Evolutionary conservation across 2,888 invertebrate species (phyloP).

Genomic region (Dioctria linearis): DNA sequence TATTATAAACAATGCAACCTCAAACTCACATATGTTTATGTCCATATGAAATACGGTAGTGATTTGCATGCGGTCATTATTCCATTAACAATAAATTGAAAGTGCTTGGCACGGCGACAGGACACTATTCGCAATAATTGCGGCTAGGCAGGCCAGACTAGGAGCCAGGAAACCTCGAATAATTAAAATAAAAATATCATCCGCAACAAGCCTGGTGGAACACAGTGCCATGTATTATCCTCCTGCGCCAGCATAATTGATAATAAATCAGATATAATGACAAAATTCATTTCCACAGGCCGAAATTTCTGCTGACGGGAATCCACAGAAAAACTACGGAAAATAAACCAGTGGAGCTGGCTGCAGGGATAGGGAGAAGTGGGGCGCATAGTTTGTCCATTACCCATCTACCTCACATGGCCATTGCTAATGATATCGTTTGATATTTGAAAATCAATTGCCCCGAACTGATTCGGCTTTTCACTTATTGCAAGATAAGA

Average conservation of each 20-base stretch:
- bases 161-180: slow-evolving; percentile 5
- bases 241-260: slow-evolving; percentile 56
- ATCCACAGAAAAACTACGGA: slow-evolving; percentile 45
- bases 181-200: slow-evolving; percentile 49
- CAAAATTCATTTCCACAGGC: slow-evolving; percentile 56
- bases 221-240: slow-evolving; percentile 15
- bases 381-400: background rate
- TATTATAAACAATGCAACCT: slow-evolving; percentile 28
- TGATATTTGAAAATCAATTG: slow-evolving; percentile 51
- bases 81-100: slow-evolving; percentile 59
- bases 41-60: slow-evolving; percentile 55
- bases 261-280: slow-evolving; percentile 59
- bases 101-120: slow-evolving; percentile 55
- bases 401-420: background rate
- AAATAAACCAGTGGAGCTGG: slow-evolving; percentile 28
- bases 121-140: slow-evolving; percentile 40
- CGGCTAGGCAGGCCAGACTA: background rate
- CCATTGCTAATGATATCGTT: slow-evolving; percentile 29
- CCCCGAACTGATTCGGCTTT: slow-evolving; percentile 51
- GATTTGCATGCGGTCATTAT: slow-evolving; percentile 59
- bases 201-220: slow-evolving; percentile 22
- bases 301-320: slow-evolving; percentile 33
- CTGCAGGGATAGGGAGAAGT: background rate
- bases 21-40: slow-evolving; percentile 53
- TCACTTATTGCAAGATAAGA: slow-evolving; percentile 52